Evolutionary conservation across 2,797 vertebrate species (phyloP), one percentile per base, ranked within the genome.

Genomic region (Oreonectes daqikongensis): DNA sequence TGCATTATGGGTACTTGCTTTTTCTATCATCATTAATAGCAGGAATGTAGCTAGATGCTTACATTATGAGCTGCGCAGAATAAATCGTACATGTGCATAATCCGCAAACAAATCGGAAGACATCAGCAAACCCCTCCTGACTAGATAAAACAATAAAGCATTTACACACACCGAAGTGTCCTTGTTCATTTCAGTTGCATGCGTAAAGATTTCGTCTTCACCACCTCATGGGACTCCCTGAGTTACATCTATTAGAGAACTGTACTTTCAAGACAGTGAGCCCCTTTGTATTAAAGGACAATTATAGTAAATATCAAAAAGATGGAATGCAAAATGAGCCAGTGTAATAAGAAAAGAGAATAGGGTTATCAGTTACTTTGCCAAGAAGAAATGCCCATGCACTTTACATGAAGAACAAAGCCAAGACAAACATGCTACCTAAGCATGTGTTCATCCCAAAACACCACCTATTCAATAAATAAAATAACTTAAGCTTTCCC

Each of bases 321-420:
- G 53, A 76, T 68, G 20, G 64, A 11, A 59, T 75, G 42, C n/a
- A 26, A n/a, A n/a, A n/a, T n/a, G n/a, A n/a, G 72, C 61, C 28
- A 57, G 18, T 32, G 26, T 57, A 57, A 70, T 50, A 20, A 70
- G 66, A 38, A 67, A 69, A 42, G 42, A 38, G 14, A 20, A 60
- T 10, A 67, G 65, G 4, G 26, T 26, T 70, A 20, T 76, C 73
- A 50, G 50, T 80, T 52, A 65, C 48, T 64, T 64, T 64, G 72
- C 63, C 46, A n/a, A 52, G 28, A 68, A 59, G 26, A 52, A 68
- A 68, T 68, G 44, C 52, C 50, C 14, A 5, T 59, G 73, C 53
- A 30, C 75, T 69, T 50, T 30, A 38, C 17, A 40, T 77, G 66
- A 69, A 76, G 55, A 69, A 65, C 30, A 26, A 26, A 38, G 35